Conservation (phyloP, 2,888 invertebrate species). For the Lasioglossum leucozonium region DNA sequence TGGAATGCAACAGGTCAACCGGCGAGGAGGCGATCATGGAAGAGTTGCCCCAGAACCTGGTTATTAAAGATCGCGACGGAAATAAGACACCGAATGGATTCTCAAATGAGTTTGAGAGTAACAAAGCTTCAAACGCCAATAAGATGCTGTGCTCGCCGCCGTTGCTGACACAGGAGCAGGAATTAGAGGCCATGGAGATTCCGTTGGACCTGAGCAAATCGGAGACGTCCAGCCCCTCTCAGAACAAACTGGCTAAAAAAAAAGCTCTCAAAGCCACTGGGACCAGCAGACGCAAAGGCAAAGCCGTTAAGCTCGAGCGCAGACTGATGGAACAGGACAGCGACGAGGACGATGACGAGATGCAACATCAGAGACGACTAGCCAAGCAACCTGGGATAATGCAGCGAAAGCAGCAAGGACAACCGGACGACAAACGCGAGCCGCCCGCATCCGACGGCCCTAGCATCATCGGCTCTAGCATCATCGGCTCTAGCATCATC, state of each 20-base stretch:
- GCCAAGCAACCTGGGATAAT: too few relatives aligned
- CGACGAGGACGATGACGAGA: too few relatives aligned
- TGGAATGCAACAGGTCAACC: constrained; percentile 60
- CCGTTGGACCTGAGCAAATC: constrained; percentile 88
- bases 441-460: too few relatives aligned
- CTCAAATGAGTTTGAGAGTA: neutral
- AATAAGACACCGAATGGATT: neutral
- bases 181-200: constrained; percentile 40
- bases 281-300: constrained; percentile 92
- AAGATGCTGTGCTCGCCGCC: neutral
- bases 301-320: constrained; percentile 92
- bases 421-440: too few relatives aligned
- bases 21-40: constrained; percentile 39
- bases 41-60: constrained; percentile 55
- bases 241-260: constrained; percentile 55
- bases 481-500: too few relatives aligned
- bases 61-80: neutral
- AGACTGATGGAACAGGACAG: constrained; percentile 85
- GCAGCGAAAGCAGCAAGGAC: too few relatives aligned
- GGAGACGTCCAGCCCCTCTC: constrained; percentile 77
- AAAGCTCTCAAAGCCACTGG: constrained; percentile 60
- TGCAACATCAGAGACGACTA: neutral
- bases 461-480: too few relatives aligned
- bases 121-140: neutral
- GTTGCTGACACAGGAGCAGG: neutral